Evolutionary conservation across 2,888 invertebrate genomes (phyloP), one percentile per base, ranked within the genome.

Genomic region (Marronus borbonicus): DNA sequence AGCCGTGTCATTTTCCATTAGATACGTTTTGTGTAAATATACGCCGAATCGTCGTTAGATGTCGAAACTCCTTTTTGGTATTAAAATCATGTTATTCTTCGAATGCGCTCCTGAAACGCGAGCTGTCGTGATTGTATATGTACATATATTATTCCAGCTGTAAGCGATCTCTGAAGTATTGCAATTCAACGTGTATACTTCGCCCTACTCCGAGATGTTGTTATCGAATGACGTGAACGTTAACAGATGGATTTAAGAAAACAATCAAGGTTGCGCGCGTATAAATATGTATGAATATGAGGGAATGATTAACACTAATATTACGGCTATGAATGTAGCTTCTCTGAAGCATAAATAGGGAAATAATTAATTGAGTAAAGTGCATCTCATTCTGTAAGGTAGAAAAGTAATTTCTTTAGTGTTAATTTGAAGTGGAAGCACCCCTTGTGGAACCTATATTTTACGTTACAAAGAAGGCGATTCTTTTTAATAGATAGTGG

Each of bases 81-180:
- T 74, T 74, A 60, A 74, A 44, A 58, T 72, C 44, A 24, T 74
- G 60, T 60, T 62, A 20, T 74, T 74, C 72, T 74, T 39, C 72
- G 72, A 74, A 74, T 3, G 44, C 60, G 20, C 39, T 60, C 60
- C 39, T 20, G 60, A 74, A 60, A 62, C 14, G 39, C 39, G 60
- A 44, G 49, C 68, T 28, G 62, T 14, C 24, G 62, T 28, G 31
- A 31, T 24, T 62, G 62, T 28, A 5, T 62, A 44, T 44, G 12
- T 44, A 39, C 8, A 39, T 72, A 74, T 74, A 74, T 74, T 74
- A 74, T 74, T 74, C 72, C 72, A 74, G 72, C 39, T 74, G 72
- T 44, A 44, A 74, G 72, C 72, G 39, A 60, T 74, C 60, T 74
- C 72, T 28, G 44, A 74, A 74, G 60, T 60, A 60, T 62, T 60